Conservation (phyloP, 1,140 invertebrate species). For the Ceratosolen fusciceps region DNA sequence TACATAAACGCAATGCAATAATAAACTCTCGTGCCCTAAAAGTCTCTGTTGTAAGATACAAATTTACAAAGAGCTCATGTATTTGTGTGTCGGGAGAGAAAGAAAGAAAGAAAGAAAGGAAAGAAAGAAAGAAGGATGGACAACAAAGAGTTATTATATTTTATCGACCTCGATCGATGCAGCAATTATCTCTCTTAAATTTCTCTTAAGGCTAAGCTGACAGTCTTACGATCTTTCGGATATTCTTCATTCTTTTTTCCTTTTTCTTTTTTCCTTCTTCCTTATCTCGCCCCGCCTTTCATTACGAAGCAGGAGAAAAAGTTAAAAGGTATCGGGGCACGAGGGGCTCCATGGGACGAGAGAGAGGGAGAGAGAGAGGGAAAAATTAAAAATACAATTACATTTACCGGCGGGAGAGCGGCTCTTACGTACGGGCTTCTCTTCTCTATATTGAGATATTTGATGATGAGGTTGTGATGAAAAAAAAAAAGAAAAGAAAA, state of each 20-base stretch:
- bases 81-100: neutral
- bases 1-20: neutral
- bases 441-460: conserved; percentile 32
- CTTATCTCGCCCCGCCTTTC: no score
- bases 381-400: conserved; percentile 18
- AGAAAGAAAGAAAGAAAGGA: neutral
- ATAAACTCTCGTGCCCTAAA: neutral
- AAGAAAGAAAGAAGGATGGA: no score
- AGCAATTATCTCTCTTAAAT: neutral
- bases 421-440: neutral
- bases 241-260: neutral
- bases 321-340: neutral
- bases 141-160: neutral
- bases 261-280: no score
- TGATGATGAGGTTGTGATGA: neutral
- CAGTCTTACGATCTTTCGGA: no score
- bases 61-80: neutral
- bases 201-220: neutral
- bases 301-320: no score
- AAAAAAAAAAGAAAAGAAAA: conserved; percentile 26
- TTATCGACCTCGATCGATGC: neutral
- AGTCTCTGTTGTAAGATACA: neutral
- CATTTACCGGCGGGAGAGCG: neutral
- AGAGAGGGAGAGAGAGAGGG: no score
- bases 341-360: neutral